These are phyloP conservation scores for Masticophis lateralis DNA, from an alignment of 2,797 vertebrate species.

Conservation along the genomic window DNA sequence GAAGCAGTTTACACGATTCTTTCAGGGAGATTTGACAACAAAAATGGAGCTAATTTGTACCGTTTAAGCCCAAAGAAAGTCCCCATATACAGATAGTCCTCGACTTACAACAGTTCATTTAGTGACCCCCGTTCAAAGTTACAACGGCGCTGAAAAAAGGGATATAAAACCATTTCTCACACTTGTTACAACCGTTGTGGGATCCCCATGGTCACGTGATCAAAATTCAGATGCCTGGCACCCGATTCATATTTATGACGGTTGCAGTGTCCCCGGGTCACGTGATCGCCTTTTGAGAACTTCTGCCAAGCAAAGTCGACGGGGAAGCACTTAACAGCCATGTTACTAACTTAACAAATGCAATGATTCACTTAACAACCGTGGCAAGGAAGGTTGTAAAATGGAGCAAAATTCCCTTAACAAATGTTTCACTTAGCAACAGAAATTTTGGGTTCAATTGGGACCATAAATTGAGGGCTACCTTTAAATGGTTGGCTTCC, in stretches of 20 bases:
- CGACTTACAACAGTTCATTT: background rate
- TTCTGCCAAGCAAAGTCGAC: background rate
- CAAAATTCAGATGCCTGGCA: background rate
- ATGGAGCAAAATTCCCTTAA: background rate
- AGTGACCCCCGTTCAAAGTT: background rate
- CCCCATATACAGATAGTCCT: background rate
- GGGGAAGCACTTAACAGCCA: background rate
- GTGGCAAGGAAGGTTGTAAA: background rate
- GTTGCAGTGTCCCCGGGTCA: background rate
- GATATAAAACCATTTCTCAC: background rate
- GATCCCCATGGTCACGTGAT: background rate
- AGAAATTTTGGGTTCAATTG: background rate
- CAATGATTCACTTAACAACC: background rate
- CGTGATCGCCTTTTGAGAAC: background rate
- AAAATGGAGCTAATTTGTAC: background rate
- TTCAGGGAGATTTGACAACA: background rate
- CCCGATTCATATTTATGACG: background rate
- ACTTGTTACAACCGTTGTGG: background rate
- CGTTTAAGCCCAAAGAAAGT: background rate
- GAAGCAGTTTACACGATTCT: constrained; percentile 38
- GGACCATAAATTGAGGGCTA: background rate
- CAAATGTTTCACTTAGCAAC: background rate
- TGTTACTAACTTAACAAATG: background rate
- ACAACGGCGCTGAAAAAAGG: background rate
- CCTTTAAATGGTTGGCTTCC: background rate